Base-by-base conservation (phyloP, 2,888 invertebrate genomes). In the Tinea trinotella region DNA sequence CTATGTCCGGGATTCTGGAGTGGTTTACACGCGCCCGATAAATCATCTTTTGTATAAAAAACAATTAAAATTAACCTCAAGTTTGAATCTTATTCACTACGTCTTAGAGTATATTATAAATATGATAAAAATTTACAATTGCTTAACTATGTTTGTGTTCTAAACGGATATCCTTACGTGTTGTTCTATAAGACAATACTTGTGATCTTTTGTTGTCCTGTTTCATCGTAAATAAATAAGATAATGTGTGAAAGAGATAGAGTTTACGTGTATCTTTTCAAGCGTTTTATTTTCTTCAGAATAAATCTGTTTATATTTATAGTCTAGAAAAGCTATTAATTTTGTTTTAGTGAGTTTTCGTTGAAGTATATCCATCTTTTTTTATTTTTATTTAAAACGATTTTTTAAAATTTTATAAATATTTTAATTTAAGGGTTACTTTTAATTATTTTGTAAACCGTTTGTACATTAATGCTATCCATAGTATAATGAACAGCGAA, bases 301-400 rank as follows among this genome's bases (percentile, higher is more conserved):
- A 12, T 40, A 40, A 40, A 40, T 40, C 40, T 40, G 40, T 40
- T 40, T 40, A 40, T 40, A 40, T 40, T 40, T 40, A 40, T 40
- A 40, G 40, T 40, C 40, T 40, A 40, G 13, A 40, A 15, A 40
- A 40, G 40, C 40, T 4, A 40, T 13, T 40, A 40, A 40, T 40
- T 40, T 40, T n/a, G n/a, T 40, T 13, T 15, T 15, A 13, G 13
- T 40, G 13, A 12, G 40, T 40, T 40, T 40, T 40, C 13, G 2
- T n/a, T n/a, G n/a, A n/a, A n/a, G n/a, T n/a, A n/a, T n/a, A n/a
- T n/a, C n/a, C n/a, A n/a, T n/a, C n/a, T n/a, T n/a, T n/a, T n/a
- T n/a, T n/a, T n/a, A n/a, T n/a, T n/a, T n/a, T n/a, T n/a, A n/a
- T n/a, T n/a, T n/a, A n/a, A n/a, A n/a, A n/a, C n/a, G n/a, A n/a